Base-by-base conservation (phyloP, 2,113 vertebrate species). In the Bungarus multicinctus region DNA sequence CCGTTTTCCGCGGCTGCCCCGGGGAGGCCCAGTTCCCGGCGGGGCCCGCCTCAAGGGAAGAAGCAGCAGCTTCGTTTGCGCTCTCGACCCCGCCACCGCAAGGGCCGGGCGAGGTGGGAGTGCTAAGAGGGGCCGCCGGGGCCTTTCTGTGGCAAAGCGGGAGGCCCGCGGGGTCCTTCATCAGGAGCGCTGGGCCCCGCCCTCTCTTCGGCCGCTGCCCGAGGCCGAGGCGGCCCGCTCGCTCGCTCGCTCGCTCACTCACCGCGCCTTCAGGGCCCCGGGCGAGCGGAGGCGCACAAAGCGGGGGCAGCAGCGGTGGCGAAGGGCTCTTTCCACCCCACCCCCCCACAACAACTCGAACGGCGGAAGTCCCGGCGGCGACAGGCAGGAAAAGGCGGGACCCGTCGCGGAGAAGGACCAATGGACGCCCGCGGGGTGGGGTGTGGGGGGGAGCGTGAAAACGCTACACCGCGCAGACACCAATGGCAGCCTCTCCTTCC, bases 301-400 rank as follows among this genome's bases (percentile, higher is more conserved):
- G 43, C 64, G 23, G 86, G 53, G 85, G 85, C 12, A 6, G 39
- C 39, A 7, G 89, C 34, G 92, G 95, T 89, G 94, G 95, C 93
- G 18, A 18, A 91, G 16, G 39, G 34, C 54, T 20, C 16, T 54
- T 54, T 16, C 5, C 4, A 4, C 22, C 23, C 86, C 27, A 16
- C n/a, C n/a, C 30, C 30, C 25, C 27, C 23, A 58, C 23, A 58
- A 64, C 10, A 39, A 39, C 16, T 3, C 39, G 16, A 6, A 39
- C 69, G 34, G 69, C 69, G 69, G 69, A 81, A 81, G 69, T 81
- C 69, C 69, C n/a, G 69, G 69, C 69, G 69, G 69, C 69, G 69
- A 81, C 69, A 39, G 34, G 69, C 2, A 81, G 69, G 69, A 81
- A 81, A 1, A 8, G 69, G 69, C 69, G 69, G 34, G 69, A 6